Conservation (phyloP, 2,113 vertebrate genomes). For the Pelecanus crispus region DNA sequence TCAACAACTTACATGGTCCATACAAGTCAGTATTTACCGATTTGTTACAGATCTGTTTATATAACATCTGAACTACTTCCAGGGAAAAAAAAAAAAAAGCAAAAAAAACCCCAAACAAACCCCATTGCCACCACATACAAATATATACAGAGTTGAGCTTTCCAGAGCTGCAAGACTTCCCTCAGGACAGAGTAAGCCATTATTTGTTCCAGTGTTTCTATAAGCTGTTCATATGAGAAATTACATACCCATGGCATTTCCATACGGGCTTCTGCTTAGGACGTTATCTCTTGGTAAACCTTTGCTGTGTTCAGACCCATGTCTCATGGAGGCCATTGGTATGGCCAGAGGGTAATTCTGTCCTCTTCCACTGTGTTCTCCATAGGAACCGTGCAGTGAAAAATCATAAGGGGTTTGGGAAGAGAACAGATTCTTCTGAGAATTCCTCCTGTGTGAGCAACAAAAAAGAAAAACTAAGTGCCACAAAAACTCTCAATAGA, state of each 20-base stretch:
- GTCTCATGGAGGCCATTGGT: conserved; percentile 36
- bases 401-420: not conserved
- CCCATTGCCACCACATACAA: not conserved
- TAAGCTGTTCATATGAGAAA: not conserved
- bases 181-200: not conserved
- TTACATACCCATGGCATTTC: conserved; percentile 46
- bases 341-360: not conserved
- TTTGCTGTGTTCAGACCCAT: not conserved
- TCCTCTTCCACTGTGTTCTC: not conserved
- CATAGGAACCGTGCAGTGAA: not conserved
- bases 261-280: not conserved
- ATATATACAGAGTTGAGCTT: not conserved
- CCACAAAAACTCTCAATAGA: not conserved
- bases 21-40: not conserved
- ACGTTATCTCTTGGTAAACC: not conserved
- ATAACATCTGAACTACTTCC: not conserved
- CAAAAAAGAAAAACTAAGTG: not conserved
- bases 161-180: not conserved
- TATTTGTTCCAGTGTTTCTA: not conserved
- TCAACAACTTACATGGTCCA: not conserved
- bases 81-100: not conserved
- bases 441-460: not conserved
- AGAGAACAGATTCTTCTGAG: not conserved
- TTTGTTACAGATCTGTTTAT: not conserved
- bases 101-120: not conserved